Evolutionary conservation across 2,888 invertebrate genomes (phyloP).

Genomic region (Lasioglossum vierecki): DNA sequence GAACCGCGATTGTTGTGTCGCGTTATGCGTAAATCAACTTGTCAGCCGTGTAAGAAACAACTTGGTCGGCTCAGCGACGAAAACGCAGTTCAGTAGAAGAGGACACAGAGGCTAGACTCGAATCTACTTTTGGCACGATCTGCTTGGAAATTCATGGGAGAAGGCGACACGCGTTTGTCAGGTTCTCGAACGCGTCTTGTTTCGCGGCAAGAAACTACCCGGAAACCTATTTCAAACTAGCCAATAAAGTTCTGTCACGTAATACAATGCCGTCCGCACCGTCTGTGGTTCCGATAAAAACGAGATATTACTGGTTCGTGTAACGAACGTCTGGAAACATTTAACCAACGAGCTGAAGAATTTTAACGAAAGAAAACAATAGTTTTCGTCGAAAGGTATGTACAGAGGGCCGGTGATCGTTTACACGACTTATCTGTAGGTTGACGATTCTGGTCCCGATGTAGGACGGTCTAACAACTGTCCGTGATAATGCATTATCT

Average conservation of each 20-base stretch:
- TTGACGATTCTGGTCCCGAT: neutral
- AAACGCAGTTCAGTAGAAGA: neutral
- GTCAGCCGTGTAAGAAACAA: neutral
- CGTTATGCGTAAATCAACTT: conserved; percentile 34
- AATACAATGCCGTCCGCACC: conserved; percentile 43
- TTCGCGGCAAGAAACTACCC: conserved; percentile 33
- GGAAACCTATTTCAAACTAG: conserved; percentile 36
- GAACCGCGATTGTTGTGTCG: conserved; percentile 44
- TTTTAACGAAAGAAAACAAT: conserved; percentile 55
- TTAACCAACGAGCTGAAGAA: conserved; percentile 35
- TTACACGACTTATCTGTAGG: conserved; percentile 28
- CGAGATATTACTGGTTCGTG: conserved; percentile 53
- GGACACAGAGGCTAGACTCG: neutral
- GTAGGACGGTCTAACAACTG: neutral
- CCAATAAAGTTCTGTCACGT: conserved; percentile 60
- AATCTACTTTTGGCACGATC: conserved; percentile 23
- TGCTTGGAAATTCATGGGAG: conserved; percentile 24
- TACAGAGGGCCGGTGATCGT: conserved; percentile 23
- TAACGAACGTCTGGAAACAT: conserved; percentile 48
- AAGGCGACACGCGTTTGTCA: conserved; percentile 39
- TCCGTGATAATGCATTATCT: neutral
- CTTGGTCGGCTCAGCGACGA: neutral
- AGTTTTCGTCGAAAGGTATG: conserved; percentile 42
- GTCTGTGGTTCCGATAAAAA: conserved; percentile 42
- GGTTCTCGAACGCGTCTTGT: conserved; percentile 35